Base-by-base conservation (phyloP, 53 echinoderm and acorn worm genomes). In the Patiria pectinifera region DNA sequence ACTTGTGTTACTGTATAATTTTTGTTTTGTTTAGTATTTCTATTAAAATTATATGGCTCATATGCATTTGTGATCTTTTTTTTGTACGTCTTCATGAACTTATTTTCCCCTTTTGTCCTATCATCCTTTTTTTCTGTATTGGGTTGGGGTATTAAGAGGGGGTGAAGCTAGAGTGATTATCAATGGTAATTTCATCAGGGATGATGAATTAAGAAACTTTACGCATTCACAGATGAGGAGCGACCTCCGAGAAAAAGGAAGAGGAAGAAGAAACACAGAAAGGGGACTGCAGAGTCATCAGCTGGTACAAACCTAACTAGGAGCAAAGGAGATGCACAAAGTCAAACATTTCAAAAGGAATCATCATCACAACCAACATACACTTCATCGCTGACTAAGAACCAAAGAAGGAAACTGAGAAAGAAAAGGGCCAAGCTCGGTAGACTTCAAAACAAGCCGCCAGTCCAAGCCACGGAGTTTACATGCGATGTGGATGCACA, bases 361-460 rank as follows among this genome's bases (percentile, higher is more conserved):
- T 24, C 74, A 74, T 74, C 74, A n/a, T 74, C 74, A 74, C 74
- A 78, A 45, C 18, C 77, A 60, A 77, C 74, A 88, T 2, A 35
- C 26, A 18, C 88, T 47, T 25, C 10, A 22, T 61, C 75, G 75
- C 86, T 90, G 21, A 90, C 90, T 12, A 90, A 81, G 48, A 90
- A 90, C 48, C 90, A 81, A 48, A 62, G 80, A 23, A 90, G 77
- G 81, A 90, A 90, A 66, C 81, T 45, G n/a, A 61, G 90, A 25
- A 90, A 90, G 90, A 90, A 48, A 62, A 63, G 90, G 77, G 90
- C 69, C 45, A 90, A 90, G 66, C 66, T 47, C 13, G 81, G 90
- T 59, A 80, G 58, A 69, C 79, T 76, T 60, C 59, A 21, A 6
- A n/a, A 48, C 48, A 47, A 81, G 69, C 63, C 48, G 14, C 22